Evolutionary conservation across 2,888 invertebrate species (phyloP), one percentile per base, ranked within the genome.

Genomic region (Acronicta aceris): DNA sequence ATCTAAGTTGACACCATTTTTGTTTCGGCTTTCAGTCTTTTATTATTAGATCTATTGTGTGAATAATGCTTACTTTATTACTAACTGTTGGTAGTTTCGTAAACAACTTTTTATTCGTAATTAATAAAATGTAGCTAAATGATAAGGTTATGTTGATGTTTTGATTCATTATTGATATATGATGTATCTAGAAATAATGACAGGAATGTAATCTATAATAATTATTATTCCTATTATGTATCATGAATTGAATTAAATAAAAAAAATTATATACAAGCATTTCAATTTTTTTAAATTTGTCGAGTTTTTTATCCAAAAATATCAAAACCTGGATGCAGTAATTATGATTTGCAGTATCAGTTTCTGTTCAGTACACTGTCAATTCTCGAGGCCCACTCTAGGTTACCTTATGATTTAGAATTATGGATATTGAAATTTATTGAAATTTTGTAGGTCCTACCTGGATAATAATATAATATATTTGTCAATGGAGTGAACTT

Each of bases 131-230:
- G 30, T 72, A 76, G 50, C 59, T 71, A 76, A 54, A 65, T 74
- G 74, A 74, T 90, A 89, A 94, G 94, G 94, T 94, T 94, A 94
- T 94, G 94, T 94, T 94, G 92, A 94, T 94, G 94, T 94, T 94
- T 93, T 94, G 93, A 81, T 92, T 88, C 77, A 76, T 78, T 82
- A 83, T 2, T 85, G 80, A 79, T 77, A 7, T 60, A 65, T 36
- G 67, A 68, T 66, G 71, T 59, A 59, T 47, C 38, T 56, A 46
- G 52, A 55, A 75, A 45, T 65, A 58, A 48, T 72, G 58, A 64
- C 63, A 66, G 60, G 38, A 58, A 65, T 61, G 52, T 25, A 25
- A 25, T 25, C 25, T 25, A n/a, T 25, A 4, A 2, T 25, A 25
- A 4, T 2, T 25, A 25, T 33, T 49, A 12, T 38, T 56, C 12